Conservation (phyloP, 2,113 vertebrate species). For the Nothobranchius furzeri region DNA sequence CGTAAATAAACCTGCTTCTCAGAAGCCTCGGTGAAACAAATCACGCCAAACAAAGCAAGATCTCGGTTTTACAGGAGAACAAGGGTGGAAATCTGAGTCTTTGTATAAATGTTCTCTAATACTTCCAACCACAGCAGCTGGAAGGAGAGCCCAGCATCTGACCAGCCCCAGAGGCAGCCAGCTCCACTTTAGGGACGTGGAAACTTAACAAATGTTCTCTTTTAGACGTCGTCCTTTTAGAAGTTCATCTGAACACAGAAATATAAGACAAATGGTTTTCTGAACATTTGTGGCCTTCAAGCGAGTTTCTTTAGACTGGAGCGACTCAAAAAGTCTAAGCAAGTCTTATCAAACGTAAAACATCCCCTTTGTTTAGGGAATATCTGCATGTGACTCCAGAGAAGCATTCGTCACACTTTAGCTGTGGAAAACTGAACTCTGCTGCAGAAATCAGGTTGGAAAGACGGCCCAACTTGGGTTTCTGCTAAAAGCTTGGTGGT, state of each 20-base stretch:
- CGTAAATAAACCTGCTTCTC: conserved; percentile 15
- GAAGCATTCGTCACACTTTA: too few species aligned
- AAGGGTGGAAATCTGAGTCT: conserved; percentile 27
- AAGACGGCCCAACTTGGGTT: too few species aligned
- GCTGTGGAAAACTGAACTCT: too few species aligned
- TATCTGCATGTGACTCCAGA: not conserved
- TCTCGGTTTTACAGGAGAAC: conserved; percentile 14
- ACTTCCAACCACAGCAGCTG: not conserved
- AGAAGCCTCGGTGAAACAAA: conserved; percentile 4
- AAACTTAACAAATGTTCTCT: too few species aligned
- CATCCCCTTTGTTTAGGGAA: not conserved
- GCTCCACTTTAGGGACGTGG: too few species aligned
- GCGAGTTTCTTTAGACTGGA: not conserved
- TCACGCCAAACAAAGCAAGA: conserved; percentile 44
- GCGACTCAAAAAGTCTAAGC: not conserved
- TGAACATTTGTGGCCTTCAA: not conserved
- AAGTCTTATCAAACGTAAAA: not conserved
- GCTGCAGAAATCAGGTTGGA: too few species aligned
- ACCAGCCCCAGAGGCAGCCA: conserved; percentile 16
- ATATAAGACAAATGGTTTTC: too few species aligned
- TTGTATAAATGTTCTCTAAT: conserved; percentile 29
- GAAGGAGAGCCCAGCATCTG: conserved; percentile 9
- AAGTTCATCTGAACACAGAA: too few species aligned
- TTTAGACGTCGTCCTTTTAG: too few species aligned
- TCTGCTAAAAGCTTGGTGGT: too few species aligned